These are phyloP conservation scores for Kryptolebias ocellatus DNA, from an alignment of 2,797 vertebrate species.

Conservation along the genomic window DNA sequence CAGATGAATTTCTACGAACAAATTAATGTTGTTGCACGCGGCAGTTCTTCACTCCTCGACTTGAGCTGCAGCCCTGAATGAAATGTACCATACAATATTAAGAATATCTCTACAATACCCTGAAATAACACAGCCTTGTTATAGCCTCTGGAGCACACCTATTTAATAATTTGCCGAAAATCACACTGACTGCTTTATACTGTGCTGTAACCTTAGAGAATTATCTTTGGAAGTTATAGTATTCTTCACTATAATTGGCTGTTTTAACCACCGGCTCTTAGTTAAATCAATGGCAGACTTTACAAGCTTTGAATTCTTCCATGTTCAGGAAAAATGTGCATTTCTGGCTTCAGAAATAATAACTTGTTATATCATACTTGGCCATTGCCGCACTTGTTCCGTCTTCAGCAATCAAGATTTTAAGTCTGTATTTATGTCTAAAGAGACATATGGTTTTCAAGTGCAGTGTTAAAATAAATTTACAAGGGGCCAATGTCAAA, in stretches of 20 bases:
- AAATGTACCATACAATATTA: neutral
- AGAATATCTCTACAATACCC: neutral
- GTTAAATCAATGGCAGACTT: neutral
- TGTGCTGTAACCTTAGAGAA: neutral
- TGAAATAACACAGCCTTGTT: neutral
- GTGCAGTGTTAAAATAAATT: too few species aligned
- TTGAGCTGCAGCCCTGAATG: constrained; percentile 10
- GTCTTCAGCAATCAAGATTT: too few species aligned
- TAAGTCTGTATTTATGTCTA: too few species aligned
- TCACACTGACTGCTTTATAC: neutral
- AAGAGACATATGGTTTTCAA: too few species aligned
- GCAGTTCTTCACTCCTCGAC: neutral
- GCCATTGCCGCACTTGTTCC: too few species aligned
- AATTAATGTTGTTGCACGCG: constrained; percentile 26
- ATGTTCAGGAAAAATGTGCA: too few species aligned
- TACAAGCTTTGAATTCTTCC: neutral
- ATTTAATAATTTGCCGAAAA: constrained; percentile 17
- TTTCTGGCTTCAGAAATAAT: too few species aligned
- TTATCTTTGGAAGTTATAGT: constrained; percentile 1
- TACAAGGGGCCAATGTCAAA: too few species aligned
- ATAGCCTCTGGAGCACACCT: neutral
- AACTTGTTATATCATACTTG: too few species aligned
- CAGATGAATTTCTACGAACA: constrained; percentile 18
- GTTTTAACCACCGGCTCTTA: neutral
- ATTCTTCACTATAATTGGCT: neutral